Percentiles rank a stretch among this genome's conserved stretches.
Evolutionary conservation across 2,113 vertebrate species (phyloP).

Genomic region (Anhinga anhinga): DNA sequence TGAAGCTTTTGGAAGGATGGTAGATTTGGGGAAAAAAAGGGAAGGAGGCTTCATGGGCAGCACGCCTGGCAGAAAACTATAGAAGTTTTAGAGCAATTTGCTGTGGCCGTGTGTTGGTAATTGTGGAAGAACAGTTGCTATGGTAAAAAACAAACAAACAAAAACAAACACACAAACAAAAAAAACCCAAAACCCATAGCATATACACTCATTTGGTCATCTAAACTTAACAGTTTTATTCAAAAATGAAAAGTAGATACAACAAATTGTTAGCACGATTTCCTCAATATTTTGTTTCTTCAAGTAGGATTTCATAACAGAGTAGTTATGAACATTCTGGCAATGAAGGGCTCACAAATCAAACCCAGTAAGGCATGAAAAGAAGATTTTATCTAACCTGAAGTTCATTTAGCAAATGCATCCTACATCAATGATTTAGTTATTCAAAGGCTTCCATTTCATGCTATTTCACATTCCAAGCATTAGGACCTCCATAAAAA

Average conservation of each 20-base stretch:
- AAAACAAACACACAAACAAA: no score
- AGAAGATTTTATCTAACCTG: neutral
- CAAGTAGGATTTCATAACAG: neutral
- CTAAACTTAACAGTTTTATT: neutral
- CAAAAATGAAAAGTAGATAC: neutral
- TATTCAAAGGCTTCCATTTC: neutral
- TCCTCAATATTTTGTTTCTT: neutral
- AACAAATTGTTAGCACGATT: neutral
- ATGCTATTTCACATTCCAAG: neutral
- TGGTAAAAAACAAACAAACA: neutral
- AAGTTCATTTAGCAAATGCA: neutral
- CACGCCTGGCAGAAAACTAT: neutral
- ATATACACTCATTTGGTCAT: neutral
- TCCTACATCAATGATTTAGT: neutral
- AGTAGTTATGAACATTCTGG: neutral
- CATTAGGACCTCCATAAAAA: neutral
- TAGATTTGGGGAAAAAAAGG: neutral
- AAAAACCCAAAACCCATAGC: no score
- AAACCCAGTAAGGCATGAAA: neutral
- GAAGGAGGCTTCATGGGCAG: neutral
- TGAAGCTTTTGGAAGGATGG: neutral
- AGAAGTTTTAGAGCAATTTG: neutral
- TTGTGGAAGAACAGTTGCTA: neutral
- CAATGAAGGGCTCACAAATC: neutral
- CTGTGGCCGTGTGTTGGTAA: neutral